Evolutionary conservation across 2,888 invertebrate genomes (phyloP).

Genomic region (Diadromus collaris): DNA sequence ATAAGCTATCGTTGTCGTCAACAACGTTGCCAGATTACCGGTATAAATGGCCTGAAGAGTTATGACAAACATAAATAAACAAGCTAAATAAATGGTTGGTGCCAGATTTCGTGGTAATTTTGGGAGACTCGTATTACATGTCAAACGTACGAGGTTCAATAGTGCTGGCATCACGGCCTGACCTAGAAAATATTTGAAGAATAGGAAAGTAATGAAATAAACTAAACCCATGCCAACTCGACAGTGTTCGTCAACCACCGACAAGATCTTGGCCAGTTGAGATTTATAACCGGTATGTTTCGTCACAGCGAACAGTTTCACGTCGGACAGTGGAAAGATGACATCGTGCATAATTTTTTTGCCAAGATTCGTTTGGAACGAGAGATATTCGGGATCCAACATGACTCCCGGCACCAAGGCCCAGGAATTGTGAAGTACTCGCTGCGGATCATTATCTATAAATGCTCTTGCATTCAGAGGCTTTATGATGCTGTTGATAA

Average conservation of each 20-base stretch:
- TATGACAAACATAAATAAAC: too few species aligned
- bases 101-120: background rate
- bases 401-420: too few species aligned
- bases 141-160: too few species aligned
- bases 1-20: background rate
- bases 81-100: constrained; percentile 10
- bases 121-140: background rate
- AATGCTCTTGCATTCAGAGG: too few species aligned
- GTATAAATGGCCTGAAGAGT: background rate
- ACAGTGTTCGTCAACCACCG: background rate
- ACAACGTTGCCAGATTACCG: constrained; percentile 1
- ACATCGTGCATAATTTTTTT: too few species aligned
- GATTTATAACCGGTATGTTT: background rate
- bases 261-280: background rate
- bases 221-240: background rate
- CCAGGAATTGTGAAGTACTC: too few species aligned
- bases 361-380: too few species aligned
- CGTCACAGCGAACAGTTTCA: too few species aligned
- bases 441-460: too few species aligned
- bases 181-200: constrained; percentile 10
- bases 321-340: too few species aligned
- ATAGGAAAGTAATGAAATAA: background rate
- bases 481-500: too few species aligned
- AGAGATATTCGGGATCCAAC: too few species aligned
- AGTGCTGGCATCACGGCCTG: background rate